Base-by-base conservation (phyloP, 2,888 invertebrate genomes). In the Phragmatobia fuliginosa region DNA sequence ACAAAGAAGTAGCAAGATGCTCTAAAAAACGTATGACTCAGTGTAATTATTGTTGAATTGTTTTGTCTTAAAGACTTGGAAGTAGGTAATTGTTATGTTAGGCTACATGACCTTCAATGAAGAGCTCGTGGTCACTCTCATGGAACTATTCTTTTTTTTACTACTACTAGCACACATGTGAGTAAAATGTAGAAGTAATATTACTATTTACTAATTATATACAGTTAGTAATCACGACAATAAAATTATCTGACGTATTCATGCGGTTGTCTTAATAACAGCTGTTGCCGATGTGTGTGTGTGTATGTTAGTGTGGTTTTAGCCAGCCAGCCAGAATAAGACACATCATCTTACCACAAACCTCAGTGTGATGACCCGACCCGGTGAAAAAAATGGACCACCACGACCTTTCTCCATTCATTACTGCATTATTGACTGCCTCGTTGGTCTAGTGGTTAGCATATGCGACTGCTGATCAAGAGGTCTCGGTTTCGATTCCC, bases 81-180 rank as follows among this genome's bases (percentile, higher is more conserved):
- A 41, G 68, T 45, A 11, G 32, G 58, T 66, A 52, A 61, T 71
- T 67, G 71, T 64, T 67, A 68, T 41, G 36, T 52, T 38, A 62
- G 76, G 59, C 66, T 70, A 65, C 36, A 10, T 69, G 72, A 67
- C 82, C 77, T 81, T 77, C 75, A 64, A 52, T 18, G 63, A 74
- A 73, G 32, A 63, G 77, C 58, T 58, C 36, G 63, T 45, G 72
- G 52, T 32, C 73, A 78, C 74, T 81, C 68, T 56, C 73, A n/a
- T 62, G 74, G 73, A 80, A 82, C 76, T 38, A 41, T 45, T 67
- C 75, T 61, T 65, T 72, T 67, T 74, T 70, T 41, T 69, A 71
- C 61, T 64, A 62, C 38, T 11, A 49, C n/a, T n/a, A 49, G n/a
- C 25, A 25, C n/a, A 49, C 10, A 49, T 10, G 28, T 28, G 16